These are phyloP conservation scores for Leptatherina wallacei DNA, from an alignment of 2,797 vertebrate species.

Conservation along the genomic window DNA sequence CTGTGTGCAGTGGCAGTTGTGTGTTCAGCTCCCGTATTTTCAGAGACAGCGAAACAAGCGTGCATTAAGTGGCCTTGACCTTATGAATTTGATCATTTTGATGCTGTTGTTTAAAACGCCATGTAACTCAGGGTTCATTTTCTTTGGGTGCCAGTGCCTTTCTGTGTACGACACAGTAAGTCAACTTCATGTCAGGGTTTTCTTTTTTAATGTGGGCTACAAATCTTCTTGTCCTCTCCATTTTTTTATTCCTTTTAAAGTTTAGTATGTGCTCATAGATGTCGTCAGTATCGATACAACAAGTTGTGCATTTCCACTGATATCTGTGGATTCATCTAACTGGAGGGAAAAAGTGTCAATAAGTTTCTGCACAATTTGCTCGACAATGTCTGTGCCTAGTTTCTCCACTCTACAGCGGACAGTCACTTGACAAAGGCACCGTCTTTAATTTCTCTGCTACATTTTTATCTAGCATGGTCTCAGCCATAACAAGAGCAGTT, in stretches of 20 bases:
- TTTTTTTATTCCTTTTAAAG: not conserved
- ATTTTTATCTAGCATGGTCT: slow-evolving; percentile 14
- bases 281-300: slow-evolving; percentile 10
- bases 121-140: slow-evolving; percentile 11
- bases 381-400: not conserved
- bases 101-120: not conserved
- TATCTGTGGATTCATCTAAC: slow-evolving; percentile 27
- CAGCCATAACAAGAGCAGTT: not conserved
- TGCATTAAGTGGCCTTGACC: slow-evolving; percentile 18
- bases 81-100: slow-evolving; percentile 17
- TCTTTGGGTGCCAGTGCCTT: slow-evolving; percentile 5
- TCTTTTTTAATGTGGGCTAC: not conserved
- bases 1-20: slow-evolving; percentile 9
- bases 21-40: slow-evolving; percentile 29
- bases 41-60: slow-evolving; percentile 2
- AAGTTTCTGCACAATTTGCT: not conserved
- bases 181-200: slow-evolving; percentile 4
- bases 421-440: not conserved
- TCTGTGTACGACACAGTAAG: slow-evolving; percentile 3
- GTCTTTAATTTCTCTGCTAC: not conserved
- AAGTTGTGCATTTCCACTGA: slow-evolving; percentile 19
- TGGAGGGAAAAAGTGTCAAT: slow-evolving; percentile 4
- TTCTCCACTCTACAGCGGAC: not conserved
- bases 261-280: slow-evolving; percentile 17
- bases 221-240: slow-evolving; percentile 26